Evolutionary conservation across 2,113 vertebrate genomes (phyloP), one percentile per base, ranked within the genome.

Genomic region (Mobula hypostoma): DNA sequence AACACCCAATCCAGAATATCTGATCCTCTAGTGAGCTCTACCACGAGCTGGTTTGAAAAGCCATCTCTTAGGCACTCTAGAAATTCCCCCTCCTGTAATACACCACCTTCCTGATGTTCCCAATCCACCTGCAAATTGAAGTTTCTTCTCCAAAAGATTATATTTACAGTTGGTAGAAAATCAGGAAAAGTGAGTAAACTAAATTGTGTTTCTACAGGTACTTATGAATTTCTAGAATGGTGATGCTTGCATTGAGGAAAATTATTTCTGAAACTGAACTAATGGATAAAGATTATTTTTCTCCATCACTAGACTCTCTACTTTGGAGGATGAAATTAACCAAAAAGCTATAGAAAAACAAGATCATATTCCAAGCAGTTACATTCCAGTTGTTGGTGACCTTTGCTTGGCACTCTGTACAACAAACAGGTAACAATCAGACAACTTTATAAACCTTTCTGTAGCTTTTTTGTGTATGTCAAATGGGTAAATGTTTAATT

Each of bases 251-350:
- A 5, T 74, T 74, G 24, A 74, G 17, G 19, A 74, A 19, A 21
- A 48, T 24, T 32, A 4, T 90, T 76, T 74, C 40, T 76, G 24
- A 48, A 93, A 72, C 27, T 27, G 7, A 56, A 74, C 36, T n/a
- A 27, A 11, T 66, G 14, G n/a, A 61, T 68, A 36, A 66, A 68
- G 14, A 58, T 66, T 74, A 14, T 74, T 74, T 93, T 72, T 36
- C 2, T 74, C 5, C 12, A 3, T 63, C 11, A 93, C 14, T 5
- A 93, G 91, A 24, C 24, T 76, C 0, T 48, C 21, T 72, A 24
- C 91, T 76, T 74, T 93, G 2, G 91, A 93, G 24, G 40, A 76
- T 93, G 91, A 93, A 74, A 93, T 93, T 76, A 93, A 93, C 91
- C 70, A 93, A 93, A 74, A 27, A 12, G 24, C 24, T 15, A 74